Base-by-base conservation (phyloP, 2,888 invertebrate genomes). In the Drosophila kuntzei region DNA sequence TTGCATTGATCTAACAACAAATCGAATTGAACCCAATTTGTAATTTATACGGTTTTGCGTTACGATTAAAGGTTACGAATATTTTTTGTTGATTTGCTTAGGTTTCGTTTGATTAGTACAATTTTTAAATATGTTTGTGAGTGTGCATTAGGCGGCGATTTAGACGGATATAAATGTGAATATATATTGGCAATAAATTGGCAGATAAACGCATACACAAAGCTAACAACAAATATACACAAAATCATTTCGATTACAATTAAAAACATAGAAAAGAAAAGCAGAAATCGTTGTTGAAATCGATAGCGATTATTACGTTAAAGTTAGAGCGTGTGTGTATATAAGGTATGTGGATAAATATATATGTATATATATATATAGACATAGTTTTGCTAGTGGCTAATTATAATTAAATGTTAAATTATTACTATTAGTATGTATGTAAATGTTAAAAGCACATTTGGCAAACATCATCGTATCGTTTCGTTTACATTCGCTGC, bases 381-480 rank as follows among this genome's bases (percentile, higher is more conserved):
- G 71, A 72, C 58, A 74, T 83, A 71, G 65, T 83, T 80, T 77
- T 64, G 84, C 83, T 83, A 83, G 66, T 74, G 62, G 84, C 89
- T 84, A 84, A 89, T 83, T 87, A 89, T 65, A 89, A 69, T 84
- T 89, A 80, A 60, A 59, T 69, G 72, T 87, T 84, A 89, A 77
- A 82, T 80, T 88, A 88, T 77, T 78, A 71, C 80, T 89, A 87
- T 88, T 88, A 89, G 78, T 87, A 89, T 82, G 70, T 88, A 65
- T 88, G 73, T 78, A 86, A 82, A 82, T 86, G 88, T 90, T 90
- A 90, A 91, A 90, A 90, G 90, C 90, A 90, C 90, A 79, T 90
- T 91, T 89, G 91, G 90, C 91, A 91, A 88, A 89, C 76, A 74
- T 73, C 64, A 55, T 67, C 39, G 36, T 70, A 51, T 50, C 54